Percentiles rank a stretch among this genome's conserved stretches.
phyloP scores from a whole-genome alignment of 2,113 vertebrate genomes.

The Halichoerus grypus region DNA sequence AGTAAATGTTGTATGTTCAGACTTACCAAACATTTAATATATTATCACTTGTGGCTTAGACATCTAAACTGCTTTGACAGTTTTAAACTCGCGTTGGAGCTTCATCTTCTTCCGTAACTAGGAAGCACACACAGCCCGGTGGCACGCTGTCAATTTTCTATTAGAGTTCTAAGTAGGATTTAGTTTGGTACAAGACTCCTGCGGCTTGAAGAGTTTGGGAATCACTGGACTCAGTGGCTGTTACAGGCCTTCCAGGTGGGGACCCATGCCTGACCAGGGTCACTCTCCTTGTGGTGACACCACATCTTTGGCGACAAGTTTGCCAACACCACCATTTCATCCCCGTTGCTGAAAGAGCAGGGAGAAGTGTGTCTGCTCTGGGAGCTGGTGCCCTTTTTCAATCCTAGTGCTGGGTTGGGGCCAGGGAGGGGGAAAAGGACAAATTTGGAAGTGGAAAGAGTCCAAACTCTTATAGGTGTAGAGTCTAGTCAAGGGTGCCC shows the following conservation, averaged over 20 bases:
- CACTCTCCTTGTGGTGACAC: background rate
- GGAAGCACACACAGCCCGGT: background rate
- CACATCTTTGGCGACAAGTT: background rate
- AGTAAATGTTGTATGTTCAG: background rate
- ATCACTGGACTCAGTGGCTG: background rate
- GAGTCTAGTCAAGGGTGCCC: background rate
- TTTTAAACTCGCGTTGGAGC: background rate
- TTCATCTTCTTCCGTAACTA: background rate
- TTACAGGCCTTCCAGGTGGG: background rate
- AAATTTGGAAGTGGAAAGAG: background rate
- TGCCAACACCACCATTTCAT: background rate
- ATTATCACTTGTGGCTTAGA: slow-evolving; percentile 39
- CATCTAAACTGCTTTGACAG: slow-evolving; percentile 3
- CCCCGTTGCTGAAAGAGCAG: background rate
- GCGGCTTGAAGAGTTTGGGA: background rate
- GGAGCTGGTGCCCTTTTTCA: background rate
- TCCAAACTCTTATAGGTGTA: background rate
- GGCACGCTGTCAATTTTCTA: background rate
- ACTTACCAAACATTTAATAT: slow-evolving; percentile 21
- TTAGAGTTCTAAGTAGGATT: background rate
- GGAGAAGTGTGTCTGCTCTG: background rate
- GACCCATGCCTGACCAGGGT: background rate
- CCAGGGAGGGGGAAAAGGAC: background rate
- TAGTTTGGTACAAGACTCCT: background rate
- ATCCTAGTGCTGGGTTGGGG: background rate